Percentiles rank a stretch among this genome's conserved stretches.
Conservation (phyloP, 2,888 invertebrate species). For the Tholera decimalis region DNA sequence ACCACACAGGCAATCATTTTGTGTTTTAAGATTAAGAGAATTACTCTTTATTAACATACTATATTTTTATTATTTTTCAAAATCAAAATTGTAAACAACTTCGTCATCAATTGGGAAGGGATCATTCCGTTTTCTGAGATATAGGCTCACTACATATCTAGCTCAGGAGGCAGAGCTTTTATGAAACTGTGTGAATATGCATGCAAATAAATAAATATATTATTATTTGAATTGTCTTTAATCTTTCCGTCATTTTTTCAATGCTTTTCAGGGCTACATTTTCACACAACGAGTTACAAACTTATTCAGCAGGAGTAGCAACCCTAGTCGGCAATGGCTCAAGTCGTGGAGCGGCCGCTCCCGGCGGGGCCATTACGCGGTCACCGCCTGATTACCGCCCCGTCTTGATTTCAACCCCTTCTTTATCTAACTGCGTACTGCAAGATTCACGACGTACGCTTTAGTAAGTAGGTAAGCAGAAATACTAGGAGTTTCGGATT, state of each 20-base stretch:
- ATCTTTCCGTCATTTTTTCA: background rate
- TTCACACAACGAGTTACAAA: background rate
- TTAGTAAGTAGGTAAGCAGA: slow-evolving; percentile 42
- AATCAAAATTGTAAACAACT: too few species aligned
- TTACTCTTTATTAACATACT: too few species aligned
- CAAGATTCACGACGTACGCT: slow-evolving; percentile 47
- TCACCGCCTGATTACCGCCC: slow-evolving; percentile 90
- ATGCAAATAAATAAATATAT: too few species aligned
- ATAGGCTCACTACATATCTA: too few species aligned
- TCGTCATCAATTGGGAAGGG: too few species aligned
- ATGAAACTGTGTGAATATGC: too few species aligned
- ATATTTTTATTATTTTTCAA: too few species aligned
- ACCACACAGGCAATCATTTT: too few species aligned
- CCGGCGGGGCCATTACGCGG: slow-evolving; percentile 90
- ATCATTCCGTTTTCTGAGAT: too few species aligned
- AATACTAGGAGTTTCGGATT: background rate
- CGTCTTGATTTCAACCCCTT: slow-evolving; percentile 90
- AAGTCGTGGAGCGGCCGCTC: slow-evolving; percentile 80
- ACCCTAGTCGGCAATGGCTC: slow-evolving; percentile 79
- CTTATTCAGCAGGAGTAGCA: too few species aligned
- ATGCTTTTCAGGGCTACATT: background rate
- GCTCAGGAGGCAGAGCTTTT: too few species aligned
- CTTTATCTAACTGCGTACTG: slow-evolving; percentile 67
- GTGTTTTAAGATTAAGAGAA: too few species aligned
- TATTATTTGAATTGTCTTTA: background rate